Conservation (phyloP, 2,113 vertebrate species). For the Etheostoma cragini region DNA sequence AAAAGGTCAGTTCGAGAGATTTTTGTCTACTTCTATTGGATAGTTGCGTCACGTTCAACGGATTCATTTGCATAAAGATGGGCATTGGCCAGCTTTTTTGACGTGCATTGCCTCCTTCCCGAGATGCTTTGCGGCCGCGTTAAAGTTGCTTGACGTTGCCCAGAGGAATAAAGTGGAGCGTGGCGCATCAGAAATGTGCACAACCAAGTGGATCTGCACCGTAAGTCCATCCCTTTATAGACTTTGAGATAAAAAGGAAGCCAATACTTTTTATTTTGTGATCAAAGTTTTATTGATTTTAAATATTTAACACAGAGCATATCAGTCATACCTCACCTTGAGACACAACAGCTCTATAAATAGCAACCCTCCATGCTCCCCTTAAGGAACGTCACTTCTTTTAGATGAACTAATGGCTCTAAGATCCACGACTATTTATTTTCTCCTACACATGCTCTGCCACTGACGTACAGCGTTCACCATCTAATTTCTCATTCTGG, state of each 20-base stretch:
- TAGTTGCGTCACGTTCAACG: too few relatives aligned
- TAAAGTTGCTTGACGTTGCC: too few relatives aligned
- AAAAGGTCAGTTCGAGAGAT: too few relatives aligned
- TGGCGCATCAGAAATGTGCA: too few relatives aligned
- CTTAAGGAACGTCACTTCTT: constrained; percentile 34
- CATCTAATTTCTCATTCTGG: constrained; percentile 6
- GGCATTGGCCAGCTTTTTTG: too few relatives aligned
- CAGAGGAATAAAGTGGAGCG: too few relatives aligned
- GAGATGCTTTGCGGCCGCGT: too few relatives aligned
- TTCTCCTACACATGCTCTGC: constrained; percentile 48
- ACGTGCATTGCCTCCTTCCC: too few relatives aligned
- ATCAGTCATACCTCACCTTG: background rate
- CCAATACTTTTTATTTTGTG: background rate
- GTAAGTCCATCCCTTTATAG: constrained; percentile 1
- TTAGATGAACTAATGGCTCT: constrained; percentile 47
- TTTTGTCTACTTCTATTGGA: too few relatives aligned
- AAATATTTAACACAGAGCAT: background rate
- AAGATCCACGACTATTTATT: constrained; percentile 44
- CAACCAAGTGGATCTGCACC: too few relatives aligned
- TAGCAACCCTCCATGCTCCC: constrained; percentile 6
- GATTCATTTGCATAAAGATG: too few relatives aligned
- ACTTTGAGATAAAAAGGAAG: background rate
- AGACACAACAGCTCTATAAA: constrained; percentile 27
- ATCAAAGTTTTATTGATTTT: constrained; percentile 3
- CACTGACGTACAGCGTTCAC: constrained; percentile 46